Evolutionary conservation across 2,113 vertebrate genomes (phyloP).

Genomic region (Craseonycteris thonglongyai): DNA sequence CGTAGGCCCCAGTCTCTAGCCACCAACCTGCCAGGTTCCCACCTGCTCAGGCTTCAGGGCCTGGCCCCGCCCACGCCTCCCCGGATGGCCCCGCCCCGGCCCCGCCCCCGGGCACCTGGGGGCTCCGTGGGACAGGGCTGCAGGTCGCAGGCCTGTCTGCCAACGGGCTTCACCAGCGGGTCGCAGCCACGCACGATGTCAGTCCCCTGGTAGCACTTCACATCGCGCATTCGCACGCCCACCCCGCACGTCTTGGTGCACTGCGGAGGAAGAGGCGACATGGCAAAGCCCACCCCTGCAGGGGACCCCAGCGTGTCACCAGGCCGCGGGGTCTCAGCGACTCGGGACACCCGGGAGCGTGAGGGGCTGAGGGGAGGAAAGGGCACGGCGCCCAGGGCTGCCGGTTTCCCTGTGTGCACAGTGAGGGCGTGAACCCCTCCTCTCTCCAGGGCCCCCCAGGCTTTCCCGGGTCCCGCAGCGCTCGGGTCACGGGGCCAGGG

Average conservation of each 20-base stretch:
- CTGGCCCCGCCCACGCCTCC: accelerated
- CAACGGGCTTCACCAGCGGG: constrained; percentile 91
- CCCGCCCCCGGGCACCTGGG: constrained; percentile 82
- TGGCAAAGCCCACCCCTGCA: accelerated
- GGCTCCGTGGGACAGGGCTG: constrained; percentile 95
- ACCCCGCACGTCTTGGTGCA: constrained; percentile 96
- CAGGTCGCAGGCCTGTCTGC: constrained; percentile 94
- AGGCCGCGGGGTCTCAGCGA: not conserved
- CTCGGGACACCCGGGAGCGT: accelerated
- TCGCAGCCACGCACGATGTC: constrained; percentile 95
- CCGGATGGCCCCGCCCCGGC: accelerated
- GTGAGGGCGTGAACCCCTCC: not conserved
- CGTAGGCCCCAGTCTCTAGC: accelerated
- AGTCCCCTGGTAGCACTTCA: constrained; percentile 95
- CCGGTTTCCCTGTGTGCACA: not conserved
- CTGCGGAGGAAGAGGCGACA: constrained; percentile 68
- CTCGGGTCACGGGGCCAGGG: not conserved
- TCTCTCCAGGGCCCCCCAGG: accelerated
- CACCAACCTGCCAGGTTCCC: accelerated
- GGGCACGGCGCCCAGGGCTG: accelerated
- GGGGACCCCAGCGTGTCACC: accelerated
- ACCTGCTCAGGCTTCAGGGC: accelerated
- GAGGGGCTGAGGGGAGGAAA: accelerated
- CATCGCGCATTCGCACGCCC: constrained; percentile 93
- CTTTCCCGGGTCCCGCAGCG: not conserved